Evolutionary conservation across 2,113 vertebrate genomes (phyloP).

Genomic region (Psilopogon haemacephalus): DNA sequence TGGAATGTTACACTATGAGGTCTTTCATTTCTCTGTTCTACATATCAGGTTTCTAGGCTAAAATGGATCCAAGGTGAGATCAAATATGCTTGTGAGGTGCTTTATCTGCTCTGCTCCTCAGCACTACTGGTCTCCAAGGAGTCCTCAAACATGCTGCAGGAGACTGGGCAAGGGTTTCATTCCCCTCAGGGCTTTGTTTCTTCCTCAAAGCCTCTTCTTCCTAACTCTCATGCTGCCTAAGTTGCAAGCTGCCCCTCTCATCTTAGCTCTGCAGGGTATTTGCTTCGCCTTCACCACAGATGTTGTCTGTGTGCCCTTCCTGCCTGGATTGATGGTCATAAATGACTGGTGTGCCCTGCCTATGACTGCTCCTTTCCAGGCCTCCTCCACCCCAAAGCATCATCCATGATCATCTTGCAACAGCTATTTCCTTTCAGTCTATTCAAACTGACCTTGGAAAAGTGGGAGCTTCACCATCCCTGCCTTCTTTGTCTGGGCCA

Average conservation of each 20-base stretch:
- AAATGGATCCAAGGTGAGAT: neutral
- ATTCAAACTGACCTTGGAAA: neutral
- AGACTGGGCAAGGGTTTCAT: neutral
- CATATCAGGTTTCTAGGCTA: neutral
- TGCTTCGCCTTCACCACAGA: neutral
- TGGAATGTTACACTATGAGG: neutral
- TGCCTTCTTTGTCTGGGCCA: fast-evolving
- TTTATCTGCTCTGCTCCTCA: neutral
- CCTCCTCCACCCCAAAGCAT: neutral
- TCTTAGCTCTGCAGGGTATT: neutral
- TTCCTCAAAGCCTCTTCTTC: neutral
- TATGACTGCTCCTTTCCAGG: fast-evolving
- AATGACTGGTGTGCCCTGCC: neutral
- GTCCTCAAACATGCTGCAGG: neutral
- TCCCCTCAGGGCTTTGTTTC: neutral
- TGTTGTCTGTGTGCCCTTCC: neutral
- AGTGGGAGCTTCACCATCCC: neutral
- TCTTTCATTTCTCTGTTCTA: neutral
- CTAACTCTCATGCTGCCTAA: neutral
- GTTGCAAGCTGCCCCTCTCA: neutral
- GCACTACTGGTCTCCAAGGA: neutral
- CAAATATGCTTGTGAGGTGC: neutral
- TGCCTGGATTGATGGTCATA: neutral
- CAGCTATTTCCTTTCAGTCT: neutral
- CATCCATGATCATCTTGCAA: neutral